Evolutionary conservation across 2,888 invertebrate species (phyloP).

Genomic region (Drosophila neoperkinsi): DNA sequence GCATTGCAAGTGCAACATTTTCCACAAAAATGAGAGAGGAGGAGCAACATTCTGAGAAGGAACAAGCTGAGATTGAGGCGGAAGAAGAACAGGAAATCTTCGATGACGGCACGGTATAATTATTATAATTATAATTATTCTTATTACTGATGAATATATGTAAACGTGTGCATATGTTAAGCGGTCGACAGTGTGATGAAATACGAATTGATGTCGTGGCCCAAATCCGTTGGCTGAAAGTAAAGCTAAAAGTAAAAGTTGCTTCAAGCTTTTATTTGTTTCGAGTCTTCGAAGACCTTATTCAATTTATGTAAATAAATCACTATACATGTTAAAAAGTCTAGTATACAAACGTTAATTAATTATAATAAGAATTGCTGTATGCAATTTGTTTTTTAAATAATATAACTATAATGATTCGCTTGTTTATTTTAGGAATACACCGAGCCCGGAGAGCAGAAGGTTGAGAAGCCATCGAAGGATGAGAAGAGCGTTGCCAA

Average conservation of each 20-base stretch:
- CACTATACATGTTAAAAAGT: neutral
- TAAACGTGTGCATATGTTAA: slow-evolving; percentile 17
- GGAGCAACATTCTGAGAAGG: slow-evolving; percentile 29
- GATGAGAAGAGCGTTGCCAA: slow-evolving; percentile 97
- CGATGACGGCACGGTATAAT: slow-evolving; percentile 69
- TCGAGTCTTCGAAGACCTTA: neutral
- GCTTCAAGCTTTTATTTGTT: neutral
- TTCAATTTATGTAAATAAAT: neutral
- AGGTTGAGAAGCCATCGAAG: slow-evolving; percentile 92
- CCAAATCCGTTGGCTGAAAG: slow-evolving; percentile 46
- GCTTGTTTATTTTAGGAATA: slow-evolving; percentile 81
- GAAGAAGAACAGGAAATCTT: slow-evolving; percentile 71
- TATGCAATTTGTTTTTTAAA: neutral
- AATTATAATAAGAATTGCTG: neutral
- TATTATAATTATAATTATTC: neutral
- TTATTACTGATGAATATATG: slow-evolving; percentile 1
- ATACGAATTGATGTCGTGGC: slow-evolving; percentile 70
- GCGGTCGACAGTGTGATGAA: slow-evolving; percentile 51
- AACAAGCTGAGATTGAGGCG: slow-evolving; percentile 28
- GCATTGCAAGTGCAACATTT: slow-evolving; percentile 9
- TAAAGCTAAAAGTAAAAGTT: slow-evolving; percentile 4
- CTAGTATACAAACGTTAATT: neutral
- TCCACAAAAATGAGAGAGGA: slow-evolving; percentile 50
- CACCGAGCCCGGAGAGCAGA: slow-evolving; percentile 85
- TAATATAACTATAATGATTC: neutral